Conservation (phyloP, 2,113 vertebrate species). For the Clupea harengus region DNA sequence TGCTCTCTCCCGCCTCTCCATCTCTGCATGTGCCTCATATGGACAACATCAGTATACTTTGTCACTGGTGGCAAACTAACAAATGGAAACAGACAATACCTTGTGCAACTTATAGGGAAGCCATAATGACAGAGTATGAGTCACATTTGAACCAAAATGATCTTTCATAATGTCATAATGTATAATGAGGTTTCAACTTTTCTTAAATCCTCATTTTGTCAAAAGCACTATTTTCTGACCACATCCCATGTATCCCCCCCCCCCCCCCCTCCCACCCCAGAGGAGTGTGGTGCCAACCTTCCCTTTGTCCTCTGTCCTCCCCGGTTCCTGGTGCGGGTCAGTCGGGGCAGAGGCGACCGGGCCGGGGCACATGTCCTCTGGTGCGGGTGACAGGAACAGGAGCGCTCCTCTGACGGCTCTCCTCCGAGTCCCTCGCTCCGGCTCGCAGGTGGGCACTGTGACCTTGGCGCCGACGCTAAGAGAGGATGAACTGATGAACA, state of each 20-base stretch:
- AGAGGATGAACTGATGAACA: neutral
- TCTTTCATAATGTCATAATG: neutral
- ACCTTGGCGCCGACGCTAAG: neutral
- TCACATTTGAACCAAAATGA: neutral
- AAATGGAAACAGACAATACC: neutral
- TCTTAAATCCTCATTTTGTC: neutral
- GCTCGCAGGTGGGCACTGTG: neutral
- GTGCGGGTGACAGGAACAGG: neutral
- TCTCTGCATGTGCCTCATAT: conserved; percentile 9
- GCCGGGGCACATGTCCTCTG: neutral
- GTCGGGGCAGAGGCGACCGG: neutral
- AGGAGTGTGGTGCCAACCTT: neutral
- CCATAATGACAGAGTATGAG: neutral
- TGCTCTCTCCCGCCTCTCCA: neutral
- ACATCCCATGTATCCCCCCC: neutral
- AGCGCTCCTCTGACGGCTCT: neutral
- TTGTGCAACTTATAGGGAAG: neutral
- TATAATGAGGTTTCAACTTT: neutral
- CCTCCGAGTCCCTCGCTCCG: neutral
- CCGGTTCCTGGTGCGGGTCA: neutral
- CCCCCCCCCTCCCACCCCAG: neutral
- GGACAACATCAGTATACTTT: conserved; percentile 21
- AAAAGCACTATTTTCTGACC: neutral
- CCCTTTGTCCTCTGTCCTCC: neutral
- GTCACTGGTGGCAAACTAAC: neutral